Base-by-base conservation (phyloP, 2,797 vertebrate species). In the Myotis myotis region DNA sequence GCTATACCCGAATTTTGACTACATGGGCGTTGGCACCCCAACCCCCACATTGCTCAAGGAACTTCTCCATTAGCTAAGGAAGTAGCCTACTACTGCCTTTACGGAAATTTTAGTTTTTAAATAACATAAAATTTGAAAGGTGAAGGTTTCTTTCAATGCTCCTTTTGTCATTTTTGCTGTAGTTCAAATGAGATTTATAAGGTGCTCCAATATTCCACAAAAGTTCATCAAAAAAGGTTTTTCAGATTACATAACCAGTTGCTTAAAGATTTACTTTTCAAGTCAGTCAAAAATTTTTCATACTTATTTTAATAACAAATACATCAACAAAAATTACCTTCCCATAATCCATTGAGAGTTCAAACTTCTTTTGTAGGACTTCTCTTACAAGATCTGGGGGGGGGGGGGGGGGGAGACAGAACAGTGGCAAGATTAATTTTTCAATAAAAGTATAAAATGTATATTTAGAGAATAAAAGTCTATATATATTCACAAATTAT, bases 381-480 rank as follows among this genome's bases (percentile, higher is more conserved):
- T 98, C 98, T 98, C 88, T 98, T 82, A 98, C 20, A 94, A 98
- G 97, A 95, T 98, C 98, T 99, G 78, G n/a, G 97, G 47, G 57
- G 57, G 9, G 0, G 23, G 57, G 55, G 23, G 1, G 1, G 16
- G 0, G 87, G 68, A 96, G 79, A 95, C 53, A 96, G 86, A 83
- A 93, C 28, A 79, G 38, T 74, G 87, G 80, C 62, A 96, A 98
- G 93, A 96, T 98, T 97, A 98, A 96, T 96, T 66, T 84, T 93
- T 76, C n/a, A 89, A 75, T 72, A 80, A 87, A 95, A 83, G 85
- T 7, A 87, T 28, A 92, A 96, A 87, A 79, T n/a, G 8, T 9
- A 41, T 28, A 83, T 74, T 93, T 87, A 89, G 38, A 79, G 93
- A 19, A 70, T 41, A 49, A 62, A 86, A 7, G 23, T 15, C 30